Percentiles rank a stretch among this genome's conserved stretches.
phyloP scores from a whole-genome alignment of 2,113 vertebrate genomes.

The Neopipo cinnamomea region DNA sequence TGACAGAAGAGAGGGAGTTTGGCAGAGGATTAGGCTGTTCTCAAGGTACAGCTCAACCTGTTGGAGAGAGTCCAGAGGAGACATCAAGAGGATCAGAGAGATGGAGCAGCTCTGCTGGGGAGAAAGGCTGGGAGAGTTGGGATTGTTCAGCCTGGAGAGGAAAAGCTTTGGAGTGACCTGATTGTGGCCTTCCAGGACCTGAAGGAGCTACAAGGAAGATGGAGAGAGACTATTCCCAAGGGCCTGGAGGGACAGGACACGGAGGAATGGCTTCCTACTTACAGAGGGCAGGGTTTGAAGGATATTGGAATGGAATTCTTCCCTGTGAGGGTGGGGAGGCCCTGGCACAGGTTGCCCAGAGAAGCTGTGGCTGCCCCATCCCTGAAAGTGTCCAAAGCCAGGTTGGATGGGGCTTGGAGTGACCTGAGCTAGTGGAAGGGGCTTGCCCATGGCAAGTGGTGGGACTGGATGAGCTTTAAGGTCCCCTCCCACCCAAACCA shows the following conservation, averaged over 20 bases:
- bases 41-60: neutral
- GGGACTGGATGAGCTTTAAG: rapidly evolving
- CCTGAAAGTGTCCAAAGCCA: neutral
- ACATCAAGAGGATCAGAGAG: neutral
- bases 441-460: neutral
- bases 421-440: rapidly evolving
- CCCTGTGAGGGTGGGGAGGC: rapidly evolving
- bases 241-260: rapidly evolving
- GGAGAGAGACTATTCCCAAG: rapidly evolving
- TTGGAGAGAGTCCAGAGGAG: neutral
- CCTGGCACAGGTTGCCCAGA: neutral
- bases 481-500: neutral
- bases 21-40: neutral
- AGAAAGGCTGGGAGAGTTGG: neutral
- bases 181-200: rapidly evolving
- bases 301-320: rapidly evolving
- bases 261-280: neutral
- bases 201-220: neutral
- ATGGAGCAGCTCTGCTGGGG: neutral
- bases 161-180: neutral
- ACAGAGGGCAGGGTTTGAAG: rapidly evolving
- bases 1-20: neutral
- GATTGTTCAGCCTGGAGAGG: neutral
- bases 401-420: rapidly evolving
- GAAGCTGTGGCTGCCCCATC: neutral